Evolutionary conservation across 2,113 vertebrate genomes (phyloP).

Genomic region (Peromyscus californicus): DNA sequence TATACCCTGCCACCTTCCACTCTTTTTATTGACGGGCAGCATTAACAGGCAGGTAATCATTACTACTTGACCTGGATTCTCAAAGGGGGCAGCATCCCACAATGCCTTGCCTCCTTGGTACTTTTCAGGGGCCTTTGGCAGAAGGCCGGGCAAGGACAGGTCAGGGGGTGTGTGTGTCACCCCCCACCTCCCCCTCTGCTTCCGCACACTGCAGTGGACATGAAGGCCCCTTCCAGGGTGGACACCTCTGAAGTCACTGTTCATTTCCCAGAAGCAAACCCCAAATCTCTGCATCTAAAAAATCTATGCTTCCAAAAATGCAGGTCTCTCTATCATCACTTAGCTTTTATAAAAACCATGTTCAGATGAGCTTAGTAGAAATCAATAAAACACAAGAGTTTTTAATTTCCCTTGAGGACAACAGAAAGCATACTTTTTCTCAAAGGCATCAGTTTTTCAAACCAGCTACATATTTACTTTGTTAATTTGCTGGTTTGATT

Average conservation of each 20-base stretch:
- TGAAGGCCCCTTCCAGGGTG: background rate
- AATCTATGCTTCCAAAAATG: conserved; percentile 51
- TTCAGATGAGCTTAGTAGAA: conserved; percentile 63
- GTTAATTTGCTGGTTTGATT: conserved; percentile 34
- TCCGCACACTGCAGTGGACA: background rate
- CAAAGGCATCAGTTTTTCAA: conserved; percentile 42
- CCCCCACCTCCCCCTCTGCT: no score
- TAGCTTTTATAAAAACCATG: conserved; percentile 66
- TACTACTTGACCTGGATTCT: background rate
- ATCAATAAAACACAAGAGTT: conserved; percentile 74
- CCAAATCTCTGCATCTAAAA: conserved; percentile 55
- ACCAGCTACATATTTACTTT: conserved; percentile 45
- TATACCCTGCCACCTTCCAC: background rate
- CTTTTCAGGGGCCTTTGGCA: background rate
- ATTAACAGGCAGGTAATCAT: background rate
- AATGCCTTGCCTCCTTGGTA: background rate
- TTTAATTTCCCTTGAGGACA: conserved; percentile 73
- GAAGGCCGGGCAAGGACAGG: background rate
- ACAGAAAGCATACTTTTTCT: background rate
- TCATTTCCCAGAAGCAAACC: conserved; percentile 48
- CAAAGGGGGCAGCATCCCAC: background rate
- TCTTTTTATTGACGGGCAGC: background rate
- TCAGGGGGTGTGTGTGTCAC: background rate
- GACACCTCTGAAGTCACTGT: background rate
- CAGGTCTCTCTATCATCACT: conserved; percentile 30